phyloP scores from a whole-genome alignment of 2,797 vertebrate species.

The Spinibarbus caldwelli region DNA sequence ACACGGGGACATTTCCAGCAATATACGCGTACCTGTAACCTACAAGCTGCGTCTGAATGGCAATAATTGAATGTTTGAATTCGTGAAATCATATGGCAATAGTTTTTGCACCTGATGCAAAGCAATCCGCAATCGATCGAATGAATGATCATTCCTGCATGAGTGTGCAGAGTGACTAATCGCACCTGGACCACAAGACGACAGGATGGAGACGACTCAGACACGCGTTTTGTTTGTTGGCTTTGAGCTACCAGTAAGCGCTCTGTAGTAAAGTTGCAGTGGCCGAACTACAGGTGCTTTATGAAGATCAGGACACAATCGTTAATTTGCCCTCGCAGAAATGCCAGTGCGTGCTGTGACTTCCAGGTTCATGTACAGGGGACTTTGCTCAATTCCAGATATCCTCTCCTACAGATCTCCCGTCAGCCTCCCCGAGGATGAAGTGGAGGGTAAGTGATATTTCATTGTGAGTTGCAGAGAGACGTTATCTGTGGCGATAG shows the following conservation, averaged over 20 bases:
- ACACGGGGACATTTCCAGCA: slow-evolving; percentile 1
- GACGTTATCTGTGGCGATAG: slow-evolving; percentile 10
- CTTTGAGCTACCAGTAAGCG: slow-evolving; percentile 37
- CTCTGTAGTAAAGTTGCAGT: slow-evolving; percentile 66
- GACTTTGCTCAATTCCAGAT: slow-evolving; percentile 94
- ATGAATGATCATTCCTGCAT: slow-evolving; percentile 9
- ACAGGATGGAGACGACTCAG: slow-evolving; percentile 22
- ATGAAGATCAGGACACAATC: slow-evolving; percentile 79
- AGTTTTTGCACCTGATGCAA: slow-evolving; percentile 29
- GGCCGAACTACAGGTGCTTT: slow-evolving; percentile 72
- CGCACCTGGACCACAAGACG: slow-evolving; percentile 19
- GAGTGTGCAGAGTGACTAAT: slow-evolving; percentile 41
- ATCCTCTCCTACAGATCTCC: slow-evolving; percentile 90
- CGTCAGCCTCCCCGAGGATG: slow-evolving; percentile 91
- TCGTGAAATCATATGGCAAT: slow-evolving; percentile 17
- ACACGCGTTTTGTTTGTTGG: slow-evolving; percentile 16
- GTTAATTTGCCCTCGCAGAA: slow-evolving; percentile 82
- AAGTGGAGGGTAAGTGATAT: slow-evolving; percentile 89
- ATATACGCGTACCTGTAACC: background rate
- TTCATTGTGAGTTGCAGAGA: slow-evolving; percentile 1
- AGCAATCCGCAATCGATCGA: slow-evolving; percentile 21
- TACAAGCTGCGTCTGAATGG: slow-evolving; percentile 26
- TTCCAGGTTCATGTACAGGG: slow-evolving; percentile 98
- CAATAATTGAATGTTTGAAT: slow-evolving; percentile 1
- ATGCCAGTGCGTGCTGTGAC: slow-evolving; percentile 98